Conservation (phyloP, 2,113 vertebrate genomes). For the western clawed frog (Xenopus tropicalis) region DNA sequence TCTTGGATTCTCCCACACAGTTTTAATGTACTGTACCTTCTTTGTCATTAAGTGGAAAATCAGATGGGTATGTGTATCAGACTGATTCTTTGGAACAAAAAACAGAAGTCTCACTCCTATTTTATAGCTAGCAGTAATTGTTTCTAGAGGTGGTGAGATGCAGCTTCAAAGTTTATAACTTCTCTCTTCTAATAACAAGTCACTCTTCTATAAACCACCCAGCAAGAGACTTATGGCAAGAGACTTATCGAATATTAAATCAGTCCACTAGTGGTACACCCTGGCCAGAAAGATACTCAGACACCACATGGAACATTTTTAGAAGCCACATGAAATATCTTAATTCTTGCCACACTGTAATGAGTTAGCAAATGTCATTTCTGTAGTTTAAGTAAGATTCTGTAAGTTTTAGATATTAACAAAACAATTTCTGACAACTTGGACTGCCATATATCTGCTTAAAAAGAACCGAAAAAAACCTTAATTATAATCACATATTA, state of each 20-base stretch:
- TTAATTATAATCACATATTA: too few species aligned
- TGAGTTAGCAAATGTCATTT: background rate
- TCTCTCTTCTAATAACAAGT: conserved; percentile 40
- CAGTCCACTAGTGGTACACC: background rate
- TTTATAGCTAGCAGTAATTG: conserved; percentile 28
- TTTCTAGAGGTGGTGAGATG: conserved; percentile 46
- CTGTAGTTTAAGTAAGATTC: background rate
- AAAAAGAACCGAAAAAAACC: too few species aligned
- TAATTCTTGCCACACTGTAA: background rate
- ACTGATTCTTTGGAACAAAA: conserved; percentile 47
- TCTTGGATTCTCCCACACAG: conserved; percentile 29
- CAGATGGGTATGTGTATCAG: conserved; percentile 49
- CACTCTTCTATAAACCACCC: conserved; percentile 40
- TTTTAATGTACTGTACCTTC: conserved; percentile 31
- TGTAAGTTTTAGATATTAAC: conserved; percentile 5
- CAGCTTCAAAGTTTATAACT: conserved; percentile 40
- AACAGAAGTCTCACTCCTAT: conserved; percentile 47
- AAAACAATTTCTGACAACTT: too few species aligned
- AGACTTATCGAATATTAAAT: conserved; percentile 16
- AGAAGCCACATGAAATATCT: too few species aligned
- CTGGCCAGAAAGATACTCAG: too few species aligned
- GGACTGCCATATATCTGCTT: too few species aligned
- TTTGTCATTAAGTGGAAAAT: conserved; percentile 47
- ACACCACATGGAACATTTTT: too few species aligned
- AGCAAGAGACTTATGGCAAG: conserved; percentile 46